Evolutionary conservation across 2,113 vertebrate genomes (phyloP).

Genomic region (Maccullochella peelii): DNA sequence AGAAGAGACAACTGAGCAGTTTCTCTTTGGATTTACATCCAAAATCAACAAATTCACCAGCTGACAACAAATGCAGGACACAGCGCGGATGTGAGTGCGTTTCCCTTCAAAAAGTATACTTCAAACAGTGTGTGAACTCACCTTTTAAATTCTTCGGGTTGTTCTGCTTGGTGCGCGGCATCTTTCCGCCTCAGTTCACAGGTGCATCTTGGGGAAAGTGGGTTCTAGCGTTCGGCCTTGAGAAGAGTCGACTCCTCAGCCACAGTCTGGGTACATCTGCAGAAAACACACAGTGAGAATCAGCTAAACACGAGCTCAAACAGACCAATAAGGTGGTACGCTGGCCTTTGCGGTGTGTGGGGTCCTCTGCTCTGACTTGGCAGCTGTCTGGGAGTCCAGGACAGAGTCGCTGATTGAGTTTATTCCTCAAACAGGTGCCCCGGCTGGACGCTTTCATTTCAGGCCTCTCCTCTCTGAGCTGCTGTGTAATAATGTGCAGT

Average conservation of each 20-base stretch:
- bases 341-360: not conserved
- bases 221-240: constrained; percentile 40
- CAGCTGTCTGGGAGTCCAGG: constrained; percentile 46
- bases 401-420: constrained; percentile 62
- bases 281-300: constrained; percentile 36
- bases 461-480: constrained; percentile 20
- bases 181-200: constrained; percentile 85
- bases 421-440: constrained; percentile 59
- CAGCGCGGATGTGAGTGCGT: not conserved
- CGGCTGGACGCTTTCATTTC: not conserved
- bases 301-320: constrained; percentile 34
- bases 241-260: constrained; percentile 44
- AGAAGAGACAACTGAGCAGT: not conserved
- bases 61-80: not conserved
- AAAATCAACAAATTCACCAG: not conserved
- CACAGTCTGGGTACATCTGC: constrained; percentile 63
- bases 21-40: not conserved
- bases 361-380: constrained; percentile 36
- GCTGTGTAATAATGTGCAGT: constrained; percentile 39
- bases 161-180: constrained; percentile 99
- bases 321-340: constrained; percentile 40
- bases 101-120: no score
- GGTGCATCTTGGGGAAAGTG: constrained; percentile 72
- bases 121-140: constrained; percentile 68
- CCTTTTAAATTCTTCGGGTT: constrained; percentile 98